Evolutionary conservation across 2,888 invertebrate species (phyloP).

Genomic region (Nesidiocoris tenuis): DNA sequence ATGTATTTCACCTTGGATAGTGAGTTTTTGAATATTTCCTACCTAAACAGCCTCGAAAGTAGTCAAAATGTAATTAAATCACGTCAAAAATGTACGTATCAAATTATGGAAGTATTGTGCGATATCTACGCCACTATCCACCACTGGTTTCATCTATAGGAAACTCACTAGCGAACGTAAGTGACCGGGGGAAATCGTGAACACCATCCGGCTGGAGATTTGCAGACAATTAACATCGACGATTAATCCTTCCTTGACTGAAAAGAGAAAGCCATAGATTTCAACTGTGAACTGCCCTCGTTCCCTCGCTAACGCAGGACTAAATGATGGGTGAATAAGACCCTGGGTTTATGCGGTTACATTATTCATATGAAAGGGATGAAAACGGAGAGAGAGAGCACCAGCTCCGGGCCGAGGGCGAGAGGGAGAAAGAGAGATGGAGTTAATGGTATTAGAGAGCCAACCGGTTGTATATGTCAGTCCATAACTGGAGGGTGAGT

Average conservation of each 20-base stretch:
- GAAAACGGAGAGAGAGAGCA: background rate
- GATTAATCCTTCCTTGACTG: slow-evolving; percentile 4
- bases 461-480: slow-evolving; percentile 39
- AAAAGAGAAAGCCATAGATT: background rate
- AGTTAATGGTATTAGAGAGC: slow-evolving; percentile 41
- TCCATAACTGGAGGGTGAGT: slow-evolving; percentile 27
- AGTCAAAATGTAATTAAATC: too few relatives aligned
- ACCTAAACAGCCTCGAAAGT: too few relatives aligned
- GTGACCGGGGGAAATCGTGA: too few relatives aligned
- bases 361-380: slow-evolving; percentile 33
- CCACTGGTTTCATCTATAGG: too few relatives aligned
- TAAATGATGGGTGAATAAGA: slow-evolving; percentile 42
- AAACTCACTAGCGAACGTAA: too few relatives aligned
- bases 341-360: slow-evolving; percentile 38
- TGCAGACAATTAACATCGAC: background rate
- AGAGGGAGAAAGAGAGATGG: slow-evolving; percentile 30
- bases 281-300: background rate
- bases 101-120: too few relatives aligned
- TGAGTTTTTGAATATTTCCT: too few relatives aligned
- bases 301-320: background rate
- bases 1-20: too few relatives aligned
- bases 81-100: too few relatives aligned
- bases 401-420: background rate
- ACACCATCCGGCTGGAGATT: too few relatives aligned
- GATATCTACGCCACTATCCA: too few relatives aligned